Base-by-base conservation (phyloP, 2,113 vertebrate species). In the Crotalus helleri region DNA sequence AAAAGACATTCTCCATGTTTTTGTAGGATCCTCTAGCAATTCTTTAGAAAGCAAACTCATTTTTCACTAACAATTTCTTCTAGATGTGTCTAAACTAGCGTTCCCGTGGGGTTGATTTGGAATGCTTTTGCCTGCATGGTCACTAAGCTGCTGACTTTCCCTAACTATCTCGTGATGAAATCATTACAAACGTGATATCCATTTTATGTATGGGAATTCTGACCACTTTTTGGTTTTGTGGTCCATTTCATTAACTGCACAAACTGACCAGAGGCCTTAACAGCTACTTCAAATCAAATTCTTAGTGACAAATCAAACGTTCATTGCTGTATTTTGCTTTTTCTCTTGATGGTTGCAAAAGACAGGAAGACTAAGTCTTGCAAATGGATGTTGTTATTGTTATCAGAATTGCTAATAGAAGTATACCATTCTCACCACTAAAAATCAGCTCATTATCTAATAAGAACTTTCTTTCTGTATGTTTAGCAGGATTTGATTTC, bases 351-450 rank as follows among this genome's bases (percentile, higher is more conserved):
- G 95, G 33, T 94, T 33, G 24, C 88, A 96, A 97, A 90, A 1
- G 23, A 93, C 87, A 95, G 94, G 85, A 94, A 95, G 86, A 86
- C 49, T 13, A 89, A 90, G 93, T 94, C 95, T 95, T 39, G 93
- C 1, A 61, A 55, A 85, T 17, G 93, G 92, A 95, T 92, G 93
- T 94, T 97, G 94, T 96, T 95, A 92, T 95, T 97, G 55, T 96
- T 96, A 94, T 95, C 96, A 95, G 74, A 81, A 96, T 96, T 93
- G 94, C 93, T 92, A 97, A 96, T 94, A 87, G 92, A 96, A 94
- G 96, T 92, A 96, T 97, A 96, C 96, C 95, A 96, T 96, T 96
- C 95, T 96, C 91, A 96, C 97, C 95, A 97, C 92, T 94, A 95
- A 96, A 94, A 97, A 87, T 9, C 51, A 94, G 55, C 94, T 96